phyloP scores from a whole-genome alignment of 2,113 vertebrate genomes.

The Prionailurus viverrinus region DNA sequence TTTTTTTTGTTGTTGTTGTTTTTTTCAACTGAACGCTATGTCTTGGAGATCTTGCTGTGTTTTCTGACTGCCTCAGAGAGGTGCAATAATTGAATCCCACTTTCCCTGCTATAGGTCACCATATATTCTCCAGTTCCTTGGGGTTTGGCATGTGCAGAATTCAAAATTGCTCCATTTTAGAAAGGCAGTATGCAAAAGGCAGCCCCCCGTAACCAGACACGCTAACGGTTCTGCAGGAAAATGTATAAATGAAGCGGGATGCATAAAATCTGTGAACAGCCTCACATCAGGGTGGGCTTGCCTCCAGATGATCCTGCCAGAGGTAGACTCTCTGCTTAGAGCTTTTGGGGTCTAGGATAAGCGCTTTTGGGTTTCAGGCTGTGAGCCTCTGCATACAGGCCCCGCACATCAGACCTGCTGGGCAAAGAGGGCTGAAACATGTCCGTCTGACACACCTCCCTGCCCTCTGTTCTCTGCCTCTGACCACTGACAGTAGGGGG shows the following conservation, averaged over 20 bases:
- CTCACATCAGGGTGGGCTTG: not conserved
- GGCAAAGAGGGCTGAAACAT: not conserved
- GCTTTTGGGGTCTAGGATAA: not conserved
- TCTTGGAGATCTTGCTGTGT: not conserved
- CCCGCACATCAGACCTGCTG: not conserved
- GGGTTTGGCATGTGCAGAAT: not conserved
- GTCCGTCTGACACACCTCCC: too few species aligned
- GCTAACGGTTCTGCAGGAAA: not conserved
- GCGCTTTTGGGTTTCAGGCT: not conserved
- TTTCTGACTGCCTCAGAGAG: not conserved
- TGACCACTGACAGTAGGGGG: not conserved
- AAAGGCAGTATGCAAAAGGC: not conserved
- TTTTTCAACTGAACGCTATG: not conserved
- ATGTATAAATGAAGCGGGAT: not conserved
- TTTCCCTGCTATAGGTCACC: not conserved
- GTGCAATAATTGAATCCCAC: not conserved
- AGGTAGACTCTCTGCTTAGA: not conserved
- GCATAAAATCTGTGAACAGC: not conserved
- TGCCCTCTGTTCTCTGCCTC: not conserved
- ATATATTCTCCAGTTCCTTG: not conserved
- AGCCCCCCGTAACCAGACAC: not conserved
- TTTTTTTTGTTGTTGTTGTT: accelerated
- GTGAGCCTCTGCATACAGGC: not conserved
- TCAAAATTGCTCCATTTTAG: not conserved
- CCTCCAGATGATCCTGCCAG: not conserved